Evolutionary conservation across 2,888 invertebrate species (phyloP).

Genomic region (Phalera bucephala): DNA sequence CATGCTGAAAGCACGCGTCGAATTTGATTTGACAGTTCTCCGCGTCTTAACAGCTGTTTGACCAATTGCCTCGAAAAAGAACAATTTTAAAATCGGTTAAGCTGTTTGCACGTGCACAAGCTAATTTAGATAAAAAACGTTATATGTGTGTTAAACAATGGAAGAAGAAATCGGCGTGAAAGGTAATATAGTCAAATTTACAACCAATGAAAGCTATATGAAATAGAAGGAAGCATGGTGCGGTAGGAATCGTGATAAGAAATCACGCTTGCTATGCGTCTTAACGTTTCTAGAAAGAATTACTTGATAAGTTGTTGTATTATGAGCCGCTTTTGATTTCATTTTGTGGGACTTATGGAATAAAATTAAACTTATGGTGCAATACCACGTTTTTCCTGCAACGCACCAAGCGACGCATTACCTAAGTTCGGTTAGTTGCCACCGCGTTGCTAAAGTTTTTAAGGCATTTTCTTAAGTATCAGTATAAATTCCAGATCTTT

Average conservation of each 20-base stretch:
- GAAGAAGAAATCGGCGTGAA: conserved; percentile 60
- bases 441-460: neutral
- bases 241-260: neutral
- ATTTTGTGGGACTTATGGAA: too few relatives aligned
- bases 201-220: conserved; percentile 17
- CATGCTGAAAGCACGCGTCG: conserved; percentile 41
- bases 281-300: too few relatives aligned
- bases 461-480: neutral
- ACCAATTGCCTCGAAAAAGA: conserved; percentile 50
- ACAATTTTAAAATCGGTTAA: conserved; percentile 48
- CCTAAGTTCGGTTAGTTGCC: neutral
- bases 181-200: conserved; percentile 45
- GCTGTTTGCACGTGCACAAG: conserved; percentile 59
- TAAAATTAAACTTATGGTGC: too few relatives aligned
- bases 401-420: neutral
- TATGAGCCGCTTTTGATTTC: too few relatives aligned
- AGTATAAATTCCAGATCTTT: too few relatives aligned
- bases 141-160: conserved; percentile 44
- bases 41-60: conserved; percentile 78
- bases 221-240: conserved; percentile 25
- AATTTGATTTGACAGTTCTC: conserved; percentile 67
- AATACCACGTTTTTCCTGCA: neutral
- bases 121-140: conserved; percentile 27
- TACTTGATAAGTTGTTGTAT: too few relatives aligned
- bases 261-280: neutral